phyloP scores from a whole-genome alignment of 2,888 invertebrate species.

The Macropis europaea region DNA sequence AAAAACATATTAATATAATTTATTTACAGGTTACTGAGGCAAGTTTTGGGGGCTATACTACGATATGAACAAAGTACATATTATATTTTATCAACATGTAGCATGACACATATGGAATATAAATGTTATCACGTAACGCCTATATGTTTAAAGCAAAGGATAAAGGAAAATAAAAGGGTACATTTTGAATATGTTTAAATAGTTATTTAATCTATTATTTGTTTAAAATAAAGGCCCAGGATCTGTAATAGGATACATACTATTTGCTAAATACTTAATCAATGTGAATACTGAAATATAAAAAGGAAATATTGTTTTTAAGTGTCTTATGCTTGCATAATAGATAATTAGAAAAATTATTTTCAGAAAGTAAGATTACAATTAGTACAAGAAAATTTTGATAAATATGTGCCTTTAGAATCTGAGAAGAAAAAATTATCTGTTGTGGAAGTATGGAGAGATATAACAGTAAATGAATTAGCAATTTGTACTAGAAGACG shows the following conservation, averaged over 20 bases:
- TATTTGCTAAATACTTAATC: too few species aligned
- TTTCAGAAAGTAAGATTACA: not conserved
- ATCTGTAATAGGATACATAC: too few species aligned
- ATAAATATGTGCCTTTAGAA: slow-evolving; percentile 44
- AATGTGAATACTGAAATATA: too few species aligned
- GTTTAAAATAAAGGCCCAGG: not conserved
- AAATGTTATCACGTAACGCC: slow-evolving; percentile 75
- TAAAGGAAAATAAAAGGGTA: slow-evolving; percentile 85
- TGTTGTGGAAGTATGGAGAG: slow-evolving; percentile 87
- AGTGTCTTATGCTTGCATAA: too few species aligned
- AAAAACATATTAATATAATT: not conserved
- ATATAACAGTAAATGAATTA: slow-evolving; percentile 90
- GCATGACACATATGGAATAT: slow-evolving; percentile 41
- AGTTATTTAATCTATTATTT: not conserved
- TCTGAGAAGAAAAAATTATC: slow-evolving; percentile 79
- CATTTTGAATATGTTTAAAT: not conserved
- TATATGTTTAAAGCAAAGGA: slow-evolving; percentile 81
- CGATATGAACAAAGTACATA: slow-evolving; percentile 36
- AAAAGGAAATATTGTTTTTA: too few species aligned
- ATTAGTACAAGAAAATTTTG: not conserved
- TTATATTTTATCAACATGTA: slow-evolving; percentile 12
- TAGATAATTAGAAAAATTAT: not conserved
- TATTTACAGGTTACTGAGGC: slow-evolving; percentile 45
- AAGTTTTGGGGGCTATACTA: slow-evolving; percentile 38
- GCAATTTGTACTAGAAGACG: slow-evolving; percentile 84